Conservation (phyloP, 2,888 invertebrate genomes). For the Eupithecia inturbata region DNA sequence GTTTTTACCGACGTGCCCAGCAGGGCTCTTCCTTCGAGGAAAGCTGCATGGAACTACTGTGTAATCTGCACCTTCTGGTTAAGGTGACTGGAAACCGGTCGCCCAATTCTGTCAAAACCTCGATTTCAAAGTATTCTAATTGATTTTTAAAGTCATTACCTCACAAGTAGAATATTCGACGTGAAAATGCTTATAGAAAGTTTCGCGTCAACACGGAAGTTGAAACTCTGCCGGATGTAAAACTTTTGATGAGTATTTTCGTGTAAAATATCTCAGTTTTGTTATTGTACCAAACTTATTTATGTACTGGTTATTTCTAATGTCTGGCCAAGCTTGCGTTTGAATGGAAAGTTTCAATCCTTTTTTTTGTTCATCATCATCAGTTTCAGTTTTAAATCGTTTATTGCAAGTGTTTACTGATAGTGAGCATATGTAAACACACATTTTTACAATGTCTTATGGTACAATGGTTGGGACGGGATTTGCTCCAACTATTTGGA, state of each 20-base stretch:
- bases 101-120: neutral
- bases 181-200: neutral
- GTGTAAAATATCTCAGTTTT: neutral
- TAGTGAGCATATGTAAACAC: too few species aligned
- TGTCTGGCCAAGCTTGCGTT: neutral
- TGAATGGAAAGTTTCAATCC: too few species aligned
- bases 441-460: too few species aligned
- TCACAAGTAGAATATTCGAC: neutral
- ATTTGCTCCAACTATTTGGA: too few species aligned
- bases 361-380: too few species aligned
- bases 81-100: neutral
- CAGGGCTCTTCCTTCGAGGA: slow-evolving; percentile 53
- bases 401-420: too few species aligned
- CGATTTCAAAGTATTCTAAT: neutral
- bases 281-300: neutral
- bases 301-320: neutral
- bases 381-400: too few species aligned
- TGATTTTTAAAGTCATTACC: slow-evolving; percentile 1
- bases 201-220: neutral
- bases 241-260: neutral
- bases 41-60: slow-evolving; percentile 46
- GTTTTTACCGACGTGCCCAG: slow-evolving; percentile 47
- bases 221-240: neutral
- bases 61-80: slow-evolving; percentile 6
- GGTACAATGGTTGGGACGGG: too few species aligned